Conservation (phyloP, 2,113 vertebrate genomes). For the Phyllostomus discolor region DNA sequence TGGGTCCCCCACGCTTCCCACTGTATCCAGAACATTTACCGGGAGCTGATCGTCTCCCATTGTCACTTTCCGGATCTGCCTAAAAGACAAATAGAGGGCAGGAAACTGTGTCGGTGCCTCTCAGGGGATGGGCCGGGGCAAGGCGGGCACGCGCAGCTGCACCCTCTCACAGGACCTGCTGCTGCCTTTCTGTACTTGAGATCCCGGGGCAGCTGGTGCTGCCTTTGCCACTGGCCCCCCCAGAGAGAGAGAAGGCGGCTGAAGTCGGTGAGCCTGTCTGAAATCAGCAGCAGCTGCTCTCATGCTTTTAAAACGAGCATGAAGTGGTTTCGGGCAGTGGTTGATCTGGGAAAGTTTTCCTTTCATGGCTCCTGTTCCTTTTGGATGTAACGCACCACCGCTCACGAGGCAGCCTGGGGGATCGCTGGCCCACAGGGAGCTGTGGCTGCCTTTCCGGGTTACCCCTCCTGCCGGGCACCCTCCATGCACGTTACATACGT, state of each 20-base stretch:
- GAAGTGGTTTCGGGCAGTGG: background rate
- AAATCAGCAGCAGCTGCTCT: conserved; percentile 23
- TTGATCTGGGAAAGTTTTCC: background rate
- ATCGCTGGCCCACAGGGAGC: background rate
- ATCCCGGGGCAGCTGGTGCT: conserved; percentile 49
- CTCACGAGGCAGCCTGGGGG: background rate
- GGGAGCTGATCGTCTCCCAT: conserved; percentile 63
- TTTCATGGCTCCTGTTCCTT: background rate
- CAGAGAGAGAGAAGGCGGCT: background rate
- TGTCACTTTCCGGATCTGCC: conserved; percentile 53
- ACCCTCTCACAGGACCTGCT: background rate
- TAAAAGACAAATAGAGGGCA: conserved; percentile 70
- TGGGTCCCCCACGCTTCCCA: background rate
- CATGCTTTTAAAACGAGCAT: background rate
- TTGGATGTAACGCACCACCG: background rate
- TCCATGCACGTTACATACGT: accelerated
- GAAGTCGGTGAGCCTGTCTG: conserved; percentile 26
- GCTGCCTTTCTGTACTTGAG: background rate
- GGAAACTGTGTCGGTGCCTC: conserved; percentile 65
- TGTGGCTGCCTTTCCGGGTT: background rate
- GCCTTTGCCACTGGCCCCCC: background rate
- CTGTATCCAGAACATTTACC: background rate
- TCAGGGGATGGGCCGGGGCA: conserved; percentile 30
- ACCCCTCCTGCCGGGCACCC: accelerated
- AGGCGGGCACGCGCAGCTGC: conserved; percentile 24